These are phyloP conservation scores for Hipparchia sbordonii DNA, from an alignment of 2,888 invertebrate genomes.

Conservation along the genomic window DNA sequence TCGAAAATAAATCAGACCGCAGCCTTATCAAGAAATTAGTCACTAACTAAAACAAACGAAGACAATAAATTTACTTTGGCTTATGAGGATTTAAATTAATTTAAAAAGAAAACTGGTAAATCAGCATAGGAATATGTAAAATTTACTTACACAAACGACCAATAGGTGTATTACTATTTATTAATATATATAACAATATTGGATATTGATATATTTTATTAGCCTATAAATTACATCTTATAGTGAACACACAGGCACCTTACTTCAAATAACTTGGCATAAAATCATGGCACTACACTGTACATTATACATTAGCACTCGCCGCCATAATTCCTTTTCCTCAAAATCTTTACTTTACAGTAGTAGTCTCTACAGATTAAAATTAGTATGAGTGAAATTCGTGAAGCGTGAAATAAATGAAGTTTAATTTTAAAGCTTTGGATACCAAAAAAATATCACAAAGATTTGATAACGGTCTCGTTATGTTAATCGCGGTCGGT, in stretches of 20 bases:
- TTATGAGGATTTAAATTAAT: constrained; percentile 56
- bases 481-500: neutral
- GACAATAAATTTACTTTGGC: constrained; percentile 69
- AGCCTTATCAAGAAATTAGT: constrained; percentile 14
- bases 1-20: neutral
- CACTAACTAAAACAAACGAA: constrained; percentile 28
- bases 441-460: constrained; percentile 64
- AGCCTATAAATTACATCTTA: constrained; percentile 56
- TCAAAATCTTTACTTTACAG: neutral
- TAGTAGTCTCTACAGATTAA: neutral
- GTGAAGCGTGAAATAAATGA: constrained; percentile 9
- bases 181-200: constrained; percentile 26
- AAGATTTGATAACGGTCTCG: constrained; percentile 41
- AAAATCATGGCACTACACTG: constrained; percentile 67
- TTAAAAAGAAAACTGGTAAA: constrained; percentile 24
- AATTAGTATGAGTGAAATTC: neutral
- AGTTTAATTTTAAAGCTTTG: constrained; percentile 57
- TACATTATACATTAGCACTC: constrained; percentile 15
- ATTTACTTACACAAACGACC: constrained; percentile 23
- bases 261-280: constrained; percentile 71
- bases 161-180: constrained; percentile 12
- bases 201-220: constrained; percentile 33
- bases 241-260: constrained; percentile 80
- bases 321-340: constrained; percentile 14
- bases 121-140: constrained; percentile 26